phyloP scores from a whole-genome alignment of 2,113 vertebrate species.

The Melanostigma gelatinosum region DNA sequence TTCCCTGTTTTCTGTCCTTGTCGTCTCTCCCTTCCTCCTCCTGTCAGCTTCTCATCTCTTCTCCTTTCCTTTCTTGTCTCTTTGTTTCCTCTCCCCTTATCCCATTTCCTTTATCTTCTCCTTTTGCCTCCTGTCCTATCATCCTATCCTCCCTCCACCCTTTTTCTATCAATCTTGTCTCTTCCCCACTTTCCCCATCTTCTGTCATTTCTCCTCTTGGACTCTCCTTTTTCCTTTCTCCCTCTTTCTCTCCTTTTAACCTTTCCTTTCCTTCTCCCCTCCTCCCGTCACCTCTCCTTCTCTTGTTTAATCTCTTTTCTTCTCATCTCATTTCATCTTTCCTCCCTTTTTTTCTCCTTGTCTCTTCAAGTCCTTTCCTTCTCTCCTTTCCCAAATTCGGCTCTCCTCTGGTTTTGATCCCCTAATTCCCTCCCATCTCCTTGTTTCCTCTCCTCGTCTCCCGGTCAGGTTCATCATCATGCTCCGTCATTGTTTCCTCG shows the following conservation, averaged over 20 bases:
- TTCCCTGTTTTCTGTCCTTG: not conserved
- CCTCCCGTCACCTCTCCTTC: not conserved
- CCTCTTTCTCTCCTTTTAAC: not conserved
- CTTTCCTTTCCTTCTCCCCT: not conserved
- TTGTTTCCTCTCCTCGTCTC: not conserved
- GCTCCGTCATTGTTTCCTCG: constrained; percentile 4
- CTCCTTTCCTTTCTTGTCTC: not conserved
- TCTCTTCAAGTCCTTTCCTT: too few relatives aligned
- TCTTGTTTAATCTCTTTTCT: not conserved
- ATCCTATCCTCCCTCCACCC: too few relatives aligned
- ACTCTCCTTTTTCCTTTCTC: too few relatives aligned
- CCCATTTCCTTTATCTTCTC: not conserved
- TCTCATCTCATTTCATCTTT: not conserved
- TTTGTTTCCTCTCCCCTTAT: not conserved
- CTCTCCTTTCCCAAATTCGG: not conserved
- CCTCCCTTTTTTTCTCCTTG: not conserved
- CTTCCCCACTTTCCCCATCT: too few relatives aligned
- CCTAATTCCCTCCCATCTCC: not conserved
- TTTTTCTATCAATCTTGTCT: not conserved
- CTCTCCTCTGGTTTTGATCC: not conserved
- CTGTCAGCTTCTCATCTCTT: not conserved
- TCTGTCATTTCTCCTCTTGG: too few relatives aligned
- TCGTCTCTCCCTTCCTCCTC: not conserved
- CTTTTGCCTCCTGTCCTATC: not conserved
- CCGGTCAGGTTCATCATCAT: constrained; percentile 35